phyloP scores from a whole-genome alignment of 2,888 invertebrate species.

The Apocheima hispidaria region DNA sequence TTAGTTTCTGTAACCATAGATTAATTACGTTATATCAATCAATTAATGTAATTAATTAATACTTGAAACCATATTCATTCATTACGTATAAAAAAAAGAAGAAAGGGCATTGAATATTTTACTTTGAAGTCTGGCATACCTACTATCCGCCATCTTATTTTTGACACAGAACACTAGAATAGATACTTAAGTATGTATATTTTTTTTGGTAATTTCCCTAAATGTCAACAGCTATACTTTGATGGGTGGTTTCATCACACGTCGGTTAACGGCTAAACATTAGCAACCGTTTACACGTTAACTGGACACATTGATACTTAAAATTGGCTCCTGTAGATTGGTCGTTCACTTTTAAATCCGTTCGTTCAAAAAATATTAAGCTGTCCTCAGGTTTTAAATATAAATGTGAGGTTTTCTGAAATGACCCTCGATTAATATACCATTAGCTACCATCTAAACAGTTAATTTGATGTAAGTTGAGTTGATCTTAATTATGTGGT shows the following conservation, averaged over 20 bases:
- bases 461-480: background rate
- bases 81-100: too few species aligned
- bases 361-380: background rate
- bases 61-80: too few species aligned
- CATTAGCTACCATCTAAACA: conserved; percentile 12
- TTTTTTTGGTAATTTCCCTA: background rate
- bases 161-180: too few species aligned
- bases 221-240: background rate
- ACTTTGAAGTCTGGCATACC: too few species aligned
- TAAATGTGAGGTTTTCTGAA: background rate
- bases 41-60: too few species aligned
- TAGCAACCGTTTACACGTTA: conserved; percentile 70
- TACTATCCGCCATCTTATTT: too few species aligned
- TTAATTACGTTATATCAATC: too few species aligned
- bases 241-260: conserved; percentile 25
- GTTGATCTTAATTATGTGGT: background rate
- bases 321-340: conserved; percentile 55
- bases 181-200: background rate
- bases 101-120: too few species aligned
- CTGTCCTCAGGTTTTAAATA: background rate
- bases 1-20: too few species aligned
- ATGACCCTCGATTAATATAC: background rate
- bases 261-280: conserved; percentile 60
- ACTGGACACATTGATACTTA: conserved; percentile 68
- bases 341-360: background rate